phyloP scores from a whole-genome alignment of 2,888 invertebrate species.

The Hirtodrosophila trivittata region DNA sequence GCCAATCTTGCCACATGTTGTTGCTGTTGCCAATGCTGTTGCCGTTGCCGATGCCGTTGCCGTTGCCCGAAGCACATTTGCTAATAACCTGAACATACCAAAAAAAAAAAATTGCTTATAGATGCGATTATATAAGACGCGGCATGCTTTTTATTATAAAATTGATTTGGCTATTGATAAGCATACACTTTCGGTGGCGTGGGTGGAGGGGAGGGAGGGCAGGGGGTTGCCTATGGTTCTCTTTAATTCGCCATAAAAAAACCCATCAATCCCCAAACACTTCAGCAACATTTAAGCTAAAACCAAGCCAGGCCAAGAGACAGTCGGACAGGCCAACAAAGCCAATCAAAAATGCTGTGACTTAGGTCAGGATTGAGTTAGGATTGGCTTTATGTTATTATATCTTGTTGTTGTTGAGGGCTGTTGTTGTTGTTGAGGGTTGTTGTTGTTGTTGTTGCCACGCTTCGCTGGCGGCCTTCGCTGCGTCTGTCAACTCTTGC shows the following conservation, averaged over 20 bases:
- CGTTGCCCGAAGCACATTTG: conserved; percentile 42
- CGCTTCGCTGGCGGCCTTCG: conserved; percentile 49
- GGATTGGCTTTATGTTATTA: conserved; percentile 17
- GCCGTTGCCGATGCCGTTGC: conserved; percentile 3
- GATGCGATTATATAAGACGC: conserved; percentile 60
- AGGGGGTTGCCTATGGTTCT: conserved; percentile 4
- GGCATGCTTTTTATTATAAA: conserved; percentile 66
- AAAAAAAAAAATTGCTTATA: conserved; percentile 29
- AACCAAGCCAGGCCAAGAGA: neutral
- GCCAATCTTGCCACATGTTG: conserved; percentile 43
- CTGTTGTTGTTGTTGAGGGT: conserved; percentile 15
- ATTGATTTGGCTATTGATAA: conserved; percentile 72
- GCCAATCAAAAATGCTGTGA: conserved; percentile 52
- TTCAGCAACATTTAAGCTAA: conserved; percentile 12
- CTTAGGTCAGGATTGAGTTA: conserved; percentile 73
- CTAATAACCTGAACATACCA: conserved; percentile 59
- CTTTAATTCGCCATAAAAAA: conserved; percentile 45
- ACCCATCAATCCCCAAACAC: conserved; percentile 63
- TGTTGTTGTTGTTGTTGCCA: conserved; percentile 23
- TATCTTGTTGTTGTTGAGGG: conserved; percentile 19
- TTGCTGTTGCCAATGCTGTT: conserved; percentile 22
- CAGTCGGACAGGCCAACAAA: conserved; percentile 32
- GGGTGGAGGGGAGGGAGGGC: neutral
- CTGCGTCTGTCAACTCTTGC: conserved; percentile 29
- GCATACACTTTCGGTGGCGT: conserved; percentile 40